Base-by-base conservation (phyloP, 2,888 invertebrate genomes). In the Eudasyphora cyanicolor region DNA sequence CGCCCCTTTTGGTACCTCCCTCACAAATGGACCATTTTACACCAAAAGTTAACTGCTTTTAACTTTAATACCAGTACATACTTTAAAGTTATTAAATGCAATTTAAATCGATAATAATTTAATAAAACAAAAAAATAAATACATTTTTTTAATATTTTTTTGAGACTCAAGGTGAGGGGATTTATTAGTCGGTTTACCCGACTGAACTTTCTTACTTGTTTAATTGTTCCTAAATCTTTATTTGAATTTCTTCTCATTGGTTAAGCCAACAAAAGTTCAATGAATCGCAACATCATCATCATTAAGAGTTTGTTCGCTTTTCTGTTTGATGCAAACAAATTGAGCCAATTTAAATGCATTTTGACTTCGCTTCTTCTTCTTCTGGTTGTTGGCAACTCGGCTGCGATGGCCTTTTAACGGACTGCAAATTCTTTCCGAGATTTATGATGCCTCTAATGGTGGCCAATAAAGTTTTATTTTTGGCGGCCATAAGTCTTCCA, bases 381-480 rank as follows among this genome's bases (percentile, higher is more conserved):
- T 64, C 8, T n/a, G n/a, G n/a, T n/a, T n/a, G n/a, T n/a, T n/a
- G n/a, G n/a, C n/a, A n/a, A n/a, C n/a, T n/a, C n/a, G n/a, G n/a
- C n/a, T n/a, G 38, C 19, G 64, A 21, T 64, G 64, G 64, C 64
- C 35, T 35, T 38, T 67, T 67, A 67, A 67, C 67, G 67, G 42
- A 67, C 67, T 12, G 32, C 73, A 75, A 79, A 79, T 80, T 84
- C 80, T 80, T 84, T 75, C 75, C 57, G 80, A 84, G 83, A 84
- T 84, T 84, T 84, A 84, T 84, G 83, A 80, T 84, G 75, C 75
- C 75, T 67, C 80, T 80, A 77, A 84, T 77, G 78, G 83, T 84
- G 83, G 83, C 83, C 83, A 84, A 84, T 84, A 80, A 80, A 84
- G 80, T 84, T 84, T 80, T 84, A 84, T 80, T 84, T 84, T 84